Conservation (phyloP, 2,888 invertebrate species). For the Ypsolopha sequella region DNA sequence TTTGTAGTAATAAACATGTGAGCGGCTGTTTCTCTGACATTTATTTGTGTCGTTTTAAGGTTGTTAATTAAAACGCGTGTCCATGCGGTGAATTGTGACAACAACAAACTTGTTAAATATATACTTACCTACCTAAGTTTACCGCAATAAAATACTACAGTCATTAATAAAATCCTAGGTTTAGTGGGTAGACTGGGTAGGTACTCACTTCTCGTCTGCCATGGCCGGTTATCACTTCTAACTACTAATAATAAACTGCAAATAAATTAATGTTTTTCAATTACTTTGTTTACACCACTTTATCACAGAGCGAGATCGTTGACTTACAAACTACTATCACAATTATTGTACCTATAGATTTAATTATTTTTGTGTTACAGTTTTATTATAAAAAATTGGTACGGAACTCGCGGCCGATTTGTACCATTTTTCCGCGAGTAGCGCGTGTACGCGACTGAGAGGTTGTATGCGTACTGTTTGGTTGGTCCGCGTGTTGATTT, state of each 20-base stretch:
- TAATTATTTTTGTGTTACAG: neutral
- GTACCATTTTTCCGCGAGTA: neutral
- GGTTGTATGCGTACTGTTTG: neutral
- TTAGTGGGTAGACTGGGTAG: too few relatives aligned
- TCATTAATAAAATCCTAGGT: neutral
- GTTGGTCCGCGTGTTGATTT: neutral
- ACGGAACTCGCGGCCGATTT: neutral
- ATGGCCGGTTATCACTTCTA: conserved; percentile 15
- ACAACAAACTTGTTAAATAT: too few relatives aligned
- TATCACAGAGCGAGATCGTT: conserved; percentile 31
- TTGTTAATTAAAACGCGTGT: too few relatives aligned
- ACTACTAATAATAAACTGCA: neutral
- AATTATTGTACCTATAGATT: conserved; percentile 12
- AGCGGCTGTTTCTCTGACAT: too few relatives aligned
- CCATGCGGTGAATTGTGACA: too few relatives aligned
- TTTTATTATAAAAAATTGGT: neutral
- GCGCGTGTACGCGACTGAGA: neutral
- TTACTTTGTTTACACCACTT: conserved; percentile 17
- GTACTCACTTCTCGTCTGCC: conserved; percentile 51
- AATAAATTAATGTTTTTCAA: neutral
- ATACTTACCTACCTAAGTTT: too few relatives aligned
- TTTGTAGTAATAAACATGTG: too few relatives aligned
- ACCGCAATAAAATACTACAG: neutral
- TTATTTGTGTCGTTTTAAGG: too few relatives aligned
- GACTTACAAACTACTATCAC: conserved; percentile 22